phyloP scores from a whole-genome alignment of 2,113 vertebrate genomes.

The Strix uralensis region DNA sequence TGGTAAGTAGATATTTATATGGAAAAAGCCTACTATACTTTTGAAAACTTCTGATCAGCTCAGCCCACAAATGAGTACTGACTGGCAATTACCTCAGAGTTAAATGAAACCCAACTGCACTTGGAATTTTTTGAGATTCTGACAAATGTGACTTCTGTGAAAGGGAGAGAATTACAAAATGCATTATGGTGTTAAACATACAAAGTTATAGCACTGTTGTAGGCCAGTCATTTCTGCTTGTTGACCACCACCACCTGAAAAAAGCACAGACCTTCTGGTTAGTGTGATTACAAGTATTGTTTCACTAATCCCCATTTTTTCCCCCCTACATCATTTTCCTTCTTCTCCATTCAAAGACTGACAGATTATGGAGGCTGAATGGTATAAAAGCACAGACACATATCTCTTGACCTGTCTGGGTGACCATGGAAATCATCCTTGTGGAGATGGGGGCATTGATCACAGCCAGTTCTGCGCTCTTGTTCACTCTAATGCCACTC shows the following conservation, averaged over 20 bases:
- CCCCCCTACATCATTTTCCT: rapidly evolving
- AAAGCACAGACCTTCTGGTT: neutral
- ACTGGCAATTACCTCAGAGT: neutral
- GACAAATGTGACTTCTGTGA: neutral
- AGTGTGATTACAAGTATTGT: neutral
- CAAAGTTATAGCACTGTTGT: neutral
- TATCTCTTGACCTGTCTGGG: neutral
- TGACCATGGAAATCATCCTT: neutral
- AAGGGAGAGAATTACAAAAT: neutral
- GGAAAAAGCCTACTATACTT: neutral
- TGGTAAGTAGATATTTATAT: neutral
- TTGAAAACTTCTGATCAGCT: neutral
- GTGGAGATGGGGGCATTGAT: neutral
- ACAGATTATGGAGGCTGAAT: neutral
- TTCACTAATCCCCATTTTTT: neutral
- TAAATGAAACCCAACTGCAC: neutral
- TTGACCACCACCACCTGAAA: neutral
- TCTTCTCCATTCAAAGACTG: neutral
- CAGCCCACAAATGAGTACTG: neutral
- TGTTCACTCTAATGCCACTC: neutral
- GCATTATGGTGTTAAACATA: neutral
- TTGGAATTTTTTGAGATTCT: neutral
- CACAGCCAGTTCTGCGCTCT: neutral
- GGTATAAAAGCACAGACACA: neutral
- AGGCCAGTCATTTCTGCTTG: neutral